These are phyloP conservation scores for Eristalinus aeneus DNA, from an alignment of 2,888 invertebrate species.

Conservation along the genomic window DNA sequence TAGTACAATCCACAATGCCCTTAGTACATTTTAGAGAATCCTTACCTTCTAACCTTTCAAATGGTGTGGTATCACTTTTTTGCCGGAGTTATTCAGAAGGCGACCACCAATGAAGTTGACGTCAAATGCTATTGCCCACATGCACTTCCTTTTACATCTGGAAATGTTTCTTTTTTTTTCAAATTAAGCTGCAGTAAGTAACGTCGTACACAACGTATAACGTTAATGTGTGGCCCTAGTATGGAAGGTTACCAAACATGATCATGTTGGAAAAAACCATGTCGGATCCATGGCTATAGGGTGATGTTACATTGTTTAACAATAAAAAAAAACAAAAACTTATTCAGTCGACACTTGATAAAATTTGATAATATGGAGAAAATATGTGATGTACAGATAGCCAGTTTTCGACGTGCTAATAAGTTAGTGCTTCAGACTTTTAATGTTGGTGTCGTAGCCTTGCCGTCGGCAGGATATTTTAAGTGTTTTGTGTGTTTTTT, in stretches of 20 bases:
- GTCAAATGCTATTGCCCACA: not conserved
- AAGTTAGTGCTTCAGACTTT: too few relatives aligned
- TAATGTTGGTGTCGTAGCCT: too few relatives aligned
- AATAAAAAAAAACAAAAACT: not conserved
- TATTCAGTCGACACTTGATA: too few relatives aligned
- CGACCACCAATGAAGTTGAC: not conserved
- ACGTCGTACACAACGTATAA: not conserved
- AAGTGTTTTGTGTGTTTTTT: too few relatives aligned
- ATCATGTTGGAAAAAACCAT: not conserved
- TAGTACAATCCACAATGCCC: not conserved
- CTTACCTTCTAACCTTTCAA: not conserved
- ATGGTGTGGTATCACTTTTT: not conserved
- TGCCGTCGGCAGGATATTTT: too few relatives aligned
- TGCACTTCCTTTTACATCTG: not conserved
- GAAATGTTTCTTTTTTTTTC: conserved; percentile 1
- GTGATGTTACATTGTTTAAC: not conserved
- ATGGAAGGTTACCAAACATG: conserved; percentile 17
- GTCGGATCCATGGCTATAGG: not conserved
- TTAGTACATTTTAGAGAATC: not conserved
- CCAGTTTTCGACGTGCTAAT: too few relatives aligned
- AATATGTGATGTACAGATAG: too few relatives aligned
- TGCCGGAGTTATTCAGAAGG: not conserved
- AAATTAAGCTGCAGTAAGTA: not conserved
- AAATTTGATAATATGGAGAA: too few relatives aligned
- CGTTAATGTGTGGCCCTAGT: not conserved